Base-by-base conservation (phyloP, 2,113 vertebrate genomes). In the Heloderma charlesbogerti region DNA sequence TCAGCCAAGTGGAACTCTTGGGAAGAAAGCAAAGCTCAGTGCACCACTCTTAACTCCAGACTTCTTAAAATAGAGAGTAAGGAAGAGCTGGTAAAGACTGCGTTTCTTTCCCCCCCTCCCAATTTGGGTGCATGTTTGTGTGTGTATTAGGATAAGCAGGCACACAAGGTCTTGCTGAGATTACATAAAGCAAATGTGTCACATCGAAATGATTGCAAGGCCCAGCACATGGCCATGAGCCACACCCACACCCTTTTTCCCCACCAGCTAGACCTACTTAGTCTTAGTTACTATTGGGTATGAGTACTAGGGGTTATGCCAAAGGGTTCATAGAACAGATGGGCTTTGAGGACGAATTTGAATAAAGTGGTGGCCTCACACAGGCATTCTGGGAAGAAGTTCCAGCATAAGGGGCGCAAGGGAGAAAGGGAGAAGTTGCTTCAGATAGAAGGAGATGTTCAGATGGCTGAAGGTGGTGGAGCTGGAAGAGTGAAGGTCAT, bases 61-160 rank as follows among this genome's bases (percentile, higher is more conserved):
- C 83, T 97, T 91, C 91, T 97, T 92, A 96, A 92, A 91, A 96
- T 95, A 91, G 94, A 94, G 72, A 95, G 48, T 84, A 92, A 89
- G 89, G 63, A 92, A 29, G 93, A 97, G 40, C 92, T 97, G 94
- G 94, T 97, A 94, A 96, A 95, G 94, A 90, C 51, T 18, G 0
- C n/a, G 34, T 90, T 86, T 69, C 90, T 54, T 22, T 25, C 12
- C 25, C 40, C 57, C 9, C 60, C 25, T 51, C 34, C 66, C 9
- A 60, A n/a, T 74, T 27, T 71, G 15, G 31, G 51, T 16, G 51
- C 29, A 31, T 69, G 22, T 27, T 48, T 6, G 25, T 75, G 13
- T 84, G 84, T 80, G 34, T 13, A 67, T 13, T 22, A 54, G 13
- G 3, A 10, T 10, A 40, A 57, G 15, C 27, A 84, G 79, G 48